Conservation (phyloP, 1,140 invertebrate genomes). For the Aphaenogaster rudis region DNA sequence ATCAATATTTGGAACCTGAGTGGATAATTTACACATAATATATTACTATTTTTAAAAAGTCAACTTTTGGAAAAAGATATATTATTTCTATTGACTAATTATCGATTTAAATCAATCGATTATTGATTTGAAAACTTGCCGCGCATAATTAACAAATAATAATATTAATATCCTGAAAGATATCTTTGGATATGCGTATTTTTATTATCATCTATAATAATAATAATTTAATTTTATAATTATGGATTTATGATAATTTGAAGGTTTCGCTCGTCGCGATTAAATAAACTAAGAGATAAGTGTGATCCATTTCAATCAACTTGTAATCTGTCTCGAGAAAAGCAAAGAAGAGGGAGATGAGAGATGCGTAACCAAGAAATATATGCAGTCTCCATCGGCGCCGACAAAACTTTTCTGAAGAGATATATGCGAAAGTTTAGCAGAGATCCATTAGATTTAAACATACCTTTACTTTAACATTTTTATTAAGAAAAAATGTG, state of each 20-base stretch:
- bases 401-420: constrained; percentile 17
- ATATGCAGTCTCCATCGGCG: constrained; percentile 32
- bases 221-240: not conserved
- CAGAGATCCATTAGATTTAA: not conserved
- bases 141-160: constrained; percentile 15
- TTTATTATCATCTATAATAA: not conserved
- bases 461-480: too few species aligned
- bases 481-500: not conserved
- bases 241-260: not conserved
- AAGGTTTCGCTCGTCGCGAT: not conserved
- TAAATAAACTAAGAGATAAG: constrained; percentile 48
- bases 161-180: not conserved
- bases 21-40: not conserved
- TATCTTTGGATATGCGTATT: not conserved
- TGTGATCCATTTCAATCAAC: constrained; percentile 55
- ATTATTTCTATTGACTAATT: constrained; percentile 9
- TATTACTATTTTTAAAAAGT: not conserved
- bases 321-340: constrained; percentile 33
- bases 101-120: not conserved
- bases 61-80: not conserved
- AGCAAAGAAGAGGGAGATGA: constrained; percentile 1
- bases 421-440: not conserved
- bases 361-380: constrained; percentile 26
- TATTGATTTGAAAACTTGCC: not conserved
- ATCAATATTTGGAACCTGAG: not conserved